Base-by-base conservation (phyloP, 1,140 invertebrate species). In the Drosophila pallidifrons region DNA sequence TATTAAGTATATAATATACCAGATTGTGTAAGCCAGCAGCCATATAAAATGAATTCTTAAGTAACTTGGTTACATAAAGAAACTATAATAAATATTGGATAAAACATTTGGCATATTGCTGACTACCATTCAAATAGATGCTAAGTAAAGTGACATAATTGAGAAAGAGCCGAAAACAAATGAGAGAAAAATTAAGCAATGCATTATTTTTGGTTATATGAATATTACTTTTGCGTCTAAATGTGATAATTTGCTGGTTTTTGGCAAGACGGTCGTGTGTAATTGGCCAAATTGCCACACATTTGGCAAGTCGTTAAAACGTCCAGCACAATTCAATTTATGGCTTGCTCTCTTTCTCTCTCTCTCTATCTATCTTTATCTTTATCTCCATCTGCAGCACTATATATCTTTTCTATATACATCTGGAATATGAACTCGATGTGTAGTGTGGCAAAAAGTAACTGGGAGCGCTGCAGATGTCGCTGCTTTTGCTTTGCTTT, bases 381-480 rank as follows among this genome's bases (percentile, higher is more conserved):
- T 20, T 32, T 28, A 3, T 38, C 30, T 8, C 32, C 16, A 16
- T 15, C 30, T 35, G 6, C 32, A 13, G 7, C 11, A 65, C 70
- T 63, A 64, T 58, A 43, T 59, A 63, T 61, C 77, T 75, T 51
- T 51, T 81, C 63, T 74, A 73, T 74, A 75, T 71, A 79, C 68
- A 81, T 67, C 74, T 83, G 81, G 81, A 75, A 81, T 82, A 86
- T 86, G 82, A 79, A 86, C 82, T 82, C 67, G 79, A 73, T 57
- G 41, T 43, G 41, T 43, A 13, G 41, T 13, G 41, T 2, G n/a
- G 41, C n/a, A 47, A 47, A 47, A 20, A 47, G 54, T 41, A 57
- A n/a, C 35, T 41, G 54, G 10, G 4, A 52, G 30, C 69, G 54
- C 41, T 41, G 71, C 38, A 41, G 41, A 66, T 54, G 38, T 65